These are phyloP conservation scores for Colinus virginianus DNA, from an alignment of 2,113 vertebrate species.

Conservation along the genomic window DNA sequence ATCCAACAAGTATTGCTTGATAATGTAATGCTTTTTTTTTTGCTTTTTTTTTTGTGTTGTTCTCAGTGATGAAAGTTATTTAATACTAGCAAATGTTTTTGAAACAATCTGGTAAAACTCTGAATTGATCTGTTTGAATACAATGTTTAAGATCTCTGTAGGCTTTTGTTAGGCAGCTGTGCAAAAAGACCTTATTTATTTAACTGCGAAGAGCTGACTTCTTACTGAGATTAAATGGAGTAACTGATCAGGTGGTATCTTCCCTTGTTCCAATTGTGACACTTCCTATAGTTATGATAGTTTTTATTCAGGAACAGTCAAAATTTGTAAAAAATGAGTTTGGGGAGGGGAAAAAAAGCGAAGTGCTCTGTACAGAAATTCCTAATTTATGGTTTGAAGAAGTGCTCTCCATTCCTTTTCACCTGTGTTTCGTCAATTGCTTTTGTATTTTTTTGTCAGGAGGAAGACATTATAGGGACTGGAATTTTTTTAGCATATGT, in stretches of 20 bases:
- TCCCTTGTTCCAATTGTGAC: neutral
- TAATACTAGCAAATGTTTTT: neutral
- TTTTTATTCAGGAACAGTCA: neutral
- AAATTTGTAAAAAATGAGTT: neutral
- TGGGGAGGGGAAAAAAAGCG: neutral
- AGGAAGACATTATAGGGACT: neutral
- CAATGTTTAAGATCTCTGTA: neutral
- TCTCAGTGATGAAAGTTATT: neutral
- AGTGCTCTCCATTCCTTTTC: neutral
- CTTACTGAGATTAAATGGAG: neutral
- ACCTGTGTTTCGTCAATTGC: neutral
- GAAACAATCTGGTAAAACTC: neutral
- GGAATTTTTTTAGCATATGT: neutral
- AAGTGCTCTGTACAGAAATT: neutral
- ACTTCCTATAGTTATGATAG: neutral
- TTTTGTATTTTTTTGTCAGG: too few species aligned
- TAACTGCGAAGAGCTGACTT: neutral
- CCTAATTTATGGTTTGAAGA: neutral
- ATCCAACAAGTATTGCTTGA: neutral
- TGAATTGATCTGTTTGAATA: neutral
- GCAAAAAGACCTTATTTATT: neutral
- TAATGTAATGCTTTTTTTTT: neutral
- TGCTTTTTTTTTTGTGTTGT: neutral
- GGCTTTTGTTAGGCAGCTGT: neutral
- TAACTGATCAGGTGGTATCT: neutral